Base-by-base conservation (phyloP, 1,140 invertebrate genomes). In the Neodiprion lecontei region DNA sequence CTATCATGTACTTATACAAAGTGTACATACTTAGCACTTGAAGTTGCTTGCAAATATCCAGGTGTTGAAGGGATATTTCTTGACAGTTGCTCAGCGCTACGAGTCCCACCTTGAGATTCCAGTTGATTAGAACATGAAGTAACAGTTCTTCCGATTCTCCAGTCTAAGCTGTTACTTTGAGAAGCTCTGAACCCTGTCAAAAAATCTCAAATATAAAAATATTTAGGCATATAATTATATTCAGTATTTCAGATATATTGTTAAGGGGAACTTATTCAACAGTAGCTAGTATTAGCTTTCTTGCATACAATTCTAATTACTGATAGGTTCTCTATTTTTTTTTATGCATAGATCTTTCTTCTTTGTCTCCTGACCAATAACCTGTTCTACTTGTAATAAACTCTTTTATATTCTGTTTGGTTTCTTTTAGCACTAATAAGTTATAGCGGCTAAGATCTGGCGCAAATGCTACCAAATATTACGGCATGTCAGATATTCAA, bases 121-220 rank as follows among this genome's bases (percentile, higher is more conserved):
- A 85, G 78, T 61, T 76, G 79, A 67, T 80, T 82, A 66, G 81
- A 79, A 78, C 78, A 80, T 73, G 73, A 75, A 69, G 83, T 84
- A 21, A 83, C 76, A 23, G 79, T 79, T 12, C 81, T 80, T 48
- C 83, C 83, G 11, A 87, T 80, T 72, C 86, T 77, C 86, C 87
- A 88, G 72, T 88, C 87, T 53, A 88, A 78, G 76, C 86, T 88
- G 77, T 79, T 85, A 74, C 86, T 87, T 68, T 88, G 86, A n/a
- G 85, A 81, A 21, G 81, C 76, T 75, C 14, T 28, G 53, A 61
- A 17, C n/a, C 53, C 53, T 61, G n/a, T 14, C 11, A 14, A 5
- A 40, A 40, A 40, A 40, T 5, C 5, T 40, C 28, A 40, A 5
- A 40, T 40, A 40, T 40, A 40, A 40, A 28, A 40, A 40, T 40